Base-by-base conservation (phyloP, 2,113 vertebrate species). In the Nerophis ophidion region DNA sequence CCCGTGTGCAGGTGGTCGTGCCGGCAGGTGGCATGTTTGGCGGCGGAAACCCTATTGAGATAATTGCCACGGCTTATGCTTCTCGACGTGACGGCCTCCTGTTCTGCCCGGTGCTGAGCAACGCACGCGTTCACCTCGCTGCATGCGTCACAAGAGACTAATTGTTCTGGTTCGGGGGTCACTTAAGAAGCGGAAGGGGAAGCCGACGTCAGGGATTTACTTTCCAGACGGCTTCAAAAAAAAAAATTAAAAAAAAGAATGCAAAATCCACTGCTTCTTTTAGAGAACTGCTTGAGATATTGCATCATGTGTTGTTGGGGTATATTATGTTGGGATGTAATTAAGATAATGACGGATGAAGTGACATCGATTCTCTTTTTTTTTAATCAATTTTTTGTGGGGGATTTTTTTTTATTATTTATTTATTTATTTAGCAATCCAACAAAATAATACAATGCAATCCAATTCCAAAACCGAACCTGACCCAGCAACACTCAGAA, bases 51-150 rank as follows among this genome's bases (percentile, higher is more conserved):
- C 68, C 74, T 38, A 63, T 58, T 70, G 76, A 72, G 78, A 83
- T 80, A 75, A 83, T 76, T 71, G 60, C 59, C 47, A n/a, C 1
- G 53, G 67, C 62, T 66, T 72, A 59, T 76, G 70, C 69, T 76
- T 74, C 61, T 65, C 67, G 38, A 57, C 45, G 8, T 65, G 70
- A 57, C 19, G 54, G 52, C 50, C 50, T 49, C 57, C 17, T 53
- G 42, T 16, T 19, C 5, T 48, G 50, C 51, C 57, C 46, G n/a
- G 15, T 40, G 68, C 44, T 35, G 55, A 15, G 35, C 35, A 26
- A 63, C 45, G 40, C 40, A 52, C 52, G 52, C 19, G 54, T 68
- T 61, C 59, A 36, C 2, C 10, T 65, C 56, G 44, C 38, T 8
- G 17, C 53, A 26, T 26, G 44, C 48, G 0, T 61, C 71, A 66